Percentiles rank a stretch among this genome's conserved stretches.
Evolutionary conservation across 2,797 vertebrate species (phyloP).

Genomic region (Chrysocyon brachyurus): DNA sequence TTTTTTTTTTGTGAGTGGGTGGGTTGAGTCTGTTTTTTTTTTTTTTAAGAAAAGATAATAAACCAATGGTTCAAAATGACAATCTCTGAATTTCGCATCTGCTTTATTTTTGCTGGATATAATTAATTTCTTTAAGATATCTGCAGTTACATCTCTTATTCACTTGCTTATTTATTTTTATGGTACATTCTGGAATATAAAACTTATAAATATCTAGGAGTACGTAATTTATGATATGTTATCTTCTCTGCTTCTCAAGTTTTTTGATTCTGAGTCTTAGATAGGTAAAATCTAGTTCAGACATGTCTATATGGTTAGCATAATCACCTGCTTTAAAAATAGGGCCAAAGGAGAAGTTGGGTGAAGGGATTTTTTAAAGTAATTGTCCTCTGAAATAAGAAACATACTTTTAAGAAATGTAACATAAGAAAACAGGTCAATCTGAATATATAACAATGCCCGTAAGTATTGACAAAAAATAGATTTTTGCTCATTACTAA

Average conservation of each 20-base stretch:
- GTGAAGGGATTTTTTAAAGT: conserved; percentile 84
- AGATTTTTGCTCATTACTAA: background rate
- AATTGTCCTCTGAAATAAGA: conserved; percentile 80
- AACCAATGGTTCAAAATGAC: conserved; percentile 60
- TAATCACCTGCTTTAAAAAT: conserved; percentile 82
- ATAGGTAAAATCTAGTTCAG: background rate
- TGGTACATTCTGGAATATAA: conserved; percentile 64
- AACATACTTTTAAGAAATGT: conserved; percentile 82
- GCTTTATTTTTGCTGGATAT: conserved; percentile 57
- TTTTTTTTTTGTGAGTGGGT: background rate
- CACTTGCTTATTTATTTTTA: conserved; percentile 84
- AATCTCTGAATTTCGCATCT: conserved; percentile 60
- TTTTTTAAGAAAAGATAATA: conserved; percentile 56
- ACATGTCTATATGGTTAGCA: background rate
- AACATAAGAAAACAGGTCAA: conserved; percentile 79
- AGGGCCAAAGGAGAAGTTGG: conserved; percentile 82
- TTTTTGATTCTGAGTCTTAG: background rate
- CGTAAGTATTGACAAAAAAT: conserved; percentile 48
- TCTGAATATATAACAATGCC: background rate
- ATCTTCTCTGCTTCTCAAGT: background rate
- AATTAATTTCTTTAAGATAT: conserved; percentile 79
- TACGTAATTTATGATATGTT: background rate
- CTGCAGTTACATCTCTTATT: conserved; percentile 58
- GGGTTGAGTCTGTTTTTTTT: background rate
- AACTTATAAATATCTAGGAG: conserved; percentile 65